These are phyloP conservation scores for Vespertilio murinus DNA, from an alignment of 2,797 vertebrate species.

Conservation along the genomic window DNA sequence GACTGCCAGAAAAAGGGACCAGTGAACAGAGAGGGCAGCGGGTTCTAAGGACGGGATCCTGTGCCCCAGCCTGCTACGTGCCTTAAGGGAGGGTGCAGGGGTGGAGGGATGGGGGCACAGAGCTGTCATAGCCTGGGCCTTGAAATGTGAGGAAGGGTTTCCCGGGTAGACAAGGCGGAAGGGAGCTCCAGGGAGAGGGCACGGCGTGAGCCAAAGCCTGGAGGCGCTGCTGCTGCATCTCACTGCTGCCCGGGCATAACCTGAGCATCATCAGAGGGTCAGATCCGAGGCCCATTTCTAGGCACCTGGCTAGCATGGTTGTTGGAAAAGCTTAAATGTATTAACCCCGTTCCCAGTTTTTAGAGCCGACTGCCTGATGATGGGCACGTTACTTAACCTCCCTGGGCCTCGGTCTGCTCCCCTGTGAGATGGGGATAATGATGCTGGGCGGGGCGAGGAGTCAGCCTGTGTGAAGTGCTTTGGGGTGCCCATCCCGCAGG, in stretches of 20 bases:
- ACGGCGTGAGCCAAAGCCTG: neutral
- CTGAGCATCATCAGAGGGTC: neutral
- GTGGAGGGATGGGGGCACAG: too few species aligned
- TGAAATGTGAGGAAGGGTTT: neutral
- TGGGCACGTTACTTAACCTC: neutral
- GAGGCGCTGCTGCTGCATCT: neutral
- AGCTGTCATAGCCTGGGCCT: neutral
- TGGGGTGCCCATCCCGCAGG: neutral
- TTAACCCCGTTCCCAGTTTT: neutral
- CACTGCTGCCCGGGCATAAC: neutral
- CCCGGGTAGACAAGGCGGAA: neutral
- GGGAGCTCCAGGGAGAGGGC: neutral
- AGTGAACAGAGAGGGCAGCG: neutral
- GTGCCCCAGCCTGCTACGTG: rapidly evolving
- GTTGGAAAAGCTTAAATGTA: neutral
- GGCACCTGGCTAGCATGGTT: neutral
- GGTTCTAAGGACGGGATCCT: neutral
- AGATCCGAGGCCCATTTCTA: neutral
- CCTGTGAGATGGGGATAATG: neutral
- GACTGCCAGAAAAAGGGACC: neutral
- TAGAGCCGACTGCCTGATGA: neutral
- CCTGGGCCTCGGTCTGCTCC: neutral
- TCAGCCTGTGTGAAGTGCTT: too few species aligned
- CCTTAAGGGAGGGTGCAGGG: neutral
- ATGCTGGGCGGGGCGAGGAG: neutral